Evolutionary conservation across 2,888 invertebrate species (phyloP), one percentile per base, ranked within the genome.

Genomic region (Melitaea athalia): DNA sequence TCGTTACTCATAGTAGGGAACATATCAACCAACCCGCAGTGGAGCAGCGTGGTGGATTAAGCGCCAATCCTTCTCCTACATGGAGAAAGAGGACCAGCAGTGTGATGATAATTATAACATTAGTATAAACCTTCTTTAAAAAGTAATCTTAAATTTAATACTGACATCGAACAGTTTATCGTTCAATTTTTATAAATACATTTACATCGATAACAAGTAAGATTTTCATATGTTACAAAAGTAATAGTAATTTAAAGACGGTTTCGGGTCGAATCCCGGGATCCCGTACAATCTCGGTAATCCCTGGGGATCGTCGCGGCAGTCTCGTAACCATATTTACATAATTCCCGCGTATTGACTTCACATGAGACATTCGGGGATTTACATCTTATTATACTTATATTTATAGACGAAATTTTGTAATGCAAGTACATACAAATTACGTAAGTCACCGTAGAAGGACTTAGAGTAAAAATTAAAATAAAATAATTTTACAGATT

Each of bases 281-380:
- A 57, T 45, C 64, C 59, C 59, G 49, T 55, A 52, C 64, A 50
- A 70, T 68, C 68, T 64, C 55, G 52, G 61, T 65, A 65, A 70
- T 70, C 70, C 64, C 59, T n/a, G 12, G 33, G 59, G 70, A 68
- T 70, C 61, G 42, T 59, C 53, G 64, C 59, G 67, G 52, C 67
- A 53, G 59, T 62, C 47, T 59, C 52, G 57, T 59, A 33, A 47
- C 62, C 53, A 42, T 63, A 70, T 70, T 70, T 65, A 68, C 68
- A 70, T 70, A 70, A 64, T 70, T 59, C 53, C 63, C 47, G 52
- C 15, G 57, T 50, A 59, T 53, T 63, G 64, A 68, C 64, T 64
- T 52, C 67, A 50, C 63, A 67, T 59, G 57, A 63, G 62, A 67
- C 33, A 38, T 67, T 43, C 50, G 38, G 14, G 67, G 62, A 63